Conservation (phyloP, 2,888 invertebrate species). For the Suillia variegata region DNA sequence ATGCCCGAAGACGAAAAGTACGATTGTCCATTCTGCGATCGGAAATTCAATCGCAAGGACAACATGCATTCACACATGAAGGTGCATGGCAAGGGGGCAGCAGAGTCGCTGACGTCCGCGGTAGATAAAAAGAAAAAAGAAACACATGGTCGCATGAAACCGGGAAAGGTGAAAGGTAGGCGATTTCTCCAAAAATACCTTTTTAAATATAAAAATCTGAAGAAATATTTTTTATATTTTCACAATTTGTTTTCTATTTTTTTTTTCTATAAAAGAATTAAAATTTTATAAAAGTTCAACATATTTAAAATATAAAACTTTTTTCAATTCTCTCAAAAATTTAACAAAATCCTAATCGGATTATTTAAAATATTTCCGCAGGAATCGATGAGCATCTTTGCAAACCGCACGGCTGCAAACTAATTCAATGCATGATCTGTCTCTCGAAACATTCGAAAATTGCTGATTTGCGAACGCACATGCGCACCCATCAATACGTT, state of each 20-base stretch:
- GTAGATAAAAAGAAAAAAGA: too few relatives aligned
- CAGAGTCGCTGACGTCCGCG: too few relatives aligned
- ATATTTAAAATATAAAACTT: too few relatives aligned
- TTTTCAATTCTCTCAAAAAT: neutral
- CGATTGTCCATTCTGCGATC: conserved; percentile 66
- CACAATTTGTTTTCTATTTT: neutral
- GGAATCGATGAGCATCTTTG: too few relatives aligned
- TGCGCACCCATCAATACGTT: conserved; percentile 41
- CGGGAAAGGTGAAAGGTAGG: conserved; percentile 17
- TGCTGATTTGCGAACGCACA: conserved; percentile 49
- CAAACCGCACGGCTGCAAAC: conserved; percentile 55
- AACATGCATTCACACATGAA: conserved; percentile 67
- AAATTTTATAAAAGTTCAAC: too few relatives aligned
- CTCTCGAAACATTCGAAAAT: conserved; percentile 51
- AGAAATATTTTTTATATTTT: neutral
- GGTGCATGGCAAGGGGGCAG: conserved; percentile 62
- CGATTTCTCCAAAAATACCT: neutral
- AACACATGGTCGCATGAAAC: too few relatives aligned
- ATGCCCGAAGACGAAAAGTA: conserved; percentile 64
- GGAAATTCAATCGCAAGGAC: conserved; percentile 67
- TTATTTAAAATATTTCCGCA: too few relatives aligned
- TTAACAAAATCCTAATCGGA: too few relatives aligned
- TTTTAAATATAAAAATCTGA: too few relatives aligned
- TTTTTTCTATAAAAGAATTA: too few relatives aligned
- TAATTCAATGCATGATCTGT: conserved; percentile 59